A percentile compares a stretch with the other conserved stretches of the same genome.
These are phyloP conservation scores for Oryzias javanicus DNA, from an alignment of 2,113 vertebrate genomes.

Conservation along the genomic window DNA sequence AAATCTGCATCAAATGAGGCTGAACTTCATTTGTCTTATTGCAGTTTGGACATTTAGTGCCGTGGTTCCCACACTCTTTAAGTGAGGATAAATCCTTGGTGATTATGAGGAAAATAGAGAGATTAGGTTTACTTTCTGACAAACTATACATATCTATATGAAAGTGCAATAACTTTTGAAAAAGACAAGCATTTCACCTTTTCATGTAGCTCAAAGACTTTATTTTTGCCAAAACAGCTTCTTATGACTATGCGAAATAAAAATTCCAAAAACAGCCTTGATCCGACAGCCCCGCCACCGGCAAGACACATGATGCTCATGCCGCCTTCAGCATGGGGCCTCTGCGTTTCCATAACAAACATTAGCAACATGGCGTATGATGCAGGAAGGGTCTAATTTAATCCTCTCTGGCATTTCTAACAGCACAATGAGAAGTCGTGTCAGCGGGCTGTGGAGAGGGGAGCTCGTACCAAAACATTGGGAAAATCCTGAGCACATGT, in stretches of 20 bases:
- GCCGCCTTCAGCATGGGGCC: slow-evolving; percentile 22
- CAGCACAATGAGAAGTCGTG: slow-evolving; percentile 31
- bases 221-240: slow-evolving; percentile 9
- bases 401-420: slow-evolving; percentile 55
- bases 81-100: background rate
- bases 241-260: slow-evolving; percentile 61
- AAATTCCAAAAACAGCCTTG: slow-evolving; percentile 43
- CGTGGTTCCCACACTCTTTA: background rate
- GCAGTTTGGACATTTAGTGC: background rate
- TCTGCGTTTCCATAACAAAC: slow-evolving; percentile 62
- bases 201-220: background rate
- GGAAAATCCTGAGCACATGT: background rate
- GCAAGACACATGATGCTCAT: slow-evolving; percentile 37
- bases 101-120: background rate
- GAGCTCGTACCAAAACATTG: slow-evolving; percentile 2
- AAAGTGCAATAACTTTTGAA: background rate
- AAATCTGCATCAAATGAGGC: background rate
- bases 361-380: slow-evolving; percentile 44
- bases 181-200: background rate
- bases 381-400: slow-evolving; percentile 42
- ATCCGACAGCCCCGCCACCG: slow-evolving; percentile 34
- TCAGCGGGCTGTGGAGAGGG: slow-evolving; percentile 24
- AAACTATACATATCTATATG: background rate
- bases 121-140: background rate
- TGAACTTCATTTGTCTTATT: background rate